Base-by-base conservation (phyloP, 2,113 vertebrate species). In the Psammodynastes pulverulentus region DNA sequence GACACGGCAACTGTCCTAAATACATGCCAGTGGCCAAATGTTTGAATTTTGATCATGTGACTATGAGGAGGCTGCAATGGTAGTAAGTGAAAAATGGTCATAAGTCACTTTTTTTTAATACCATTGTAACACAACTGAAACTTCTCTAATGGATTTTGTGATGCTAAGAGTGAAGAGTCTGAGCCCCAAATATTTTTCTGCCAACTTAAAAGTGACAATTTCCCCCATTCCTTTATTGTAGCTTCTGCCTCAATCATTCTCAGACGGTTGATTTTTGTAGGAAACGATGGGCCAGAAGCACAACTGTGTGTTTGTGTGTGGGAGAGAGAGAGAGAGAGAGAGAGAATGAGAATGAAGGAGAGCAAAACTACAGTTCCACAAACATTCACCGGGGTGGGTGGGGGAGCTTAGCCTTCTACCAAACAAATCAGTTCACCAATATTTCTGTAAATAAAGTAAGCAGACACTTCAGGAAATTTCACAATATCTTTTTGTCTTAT, bases 371-470 rank as follows among this genome's bases (percentile, higher is more conserved):
- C 34, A 79, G 34, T 21, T 79, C 91, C 49, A 92, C 13, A 86
- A 87, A 93, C 92, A 94, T 92, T 90, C 79, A 89, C 46, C 84
- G 79, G 88, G 93, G 91, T n/a, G 56, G 46, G 51, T 13, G 51
- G 3, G 9, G 9, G 88, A 87, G 62, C 5, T 7, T 92, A 89
- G 72, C 90, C 15, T 43, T 92, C 67, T n/a, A 53, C 45, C 17
- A 45, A 86, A 90, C 88, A 90, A 86, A 94, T 94, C 79, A 84
- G 93, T 87, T 94, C 93, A 92, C 90, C 49, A 79, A 93, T 91
- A 46, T 93, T 96, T 95, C 43, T 95, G 92, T 95, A 94, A 95
- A 96, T 94, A 92, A 92, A 94, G 58, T 94, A 95, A 93, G 51
- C 91, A 94, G 91, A 90, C 7, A 12, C 90, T 94, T 96, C 90